Conservation (phyloP, 1,140 invertebrate species). For the Bombyx mori region DNA sequence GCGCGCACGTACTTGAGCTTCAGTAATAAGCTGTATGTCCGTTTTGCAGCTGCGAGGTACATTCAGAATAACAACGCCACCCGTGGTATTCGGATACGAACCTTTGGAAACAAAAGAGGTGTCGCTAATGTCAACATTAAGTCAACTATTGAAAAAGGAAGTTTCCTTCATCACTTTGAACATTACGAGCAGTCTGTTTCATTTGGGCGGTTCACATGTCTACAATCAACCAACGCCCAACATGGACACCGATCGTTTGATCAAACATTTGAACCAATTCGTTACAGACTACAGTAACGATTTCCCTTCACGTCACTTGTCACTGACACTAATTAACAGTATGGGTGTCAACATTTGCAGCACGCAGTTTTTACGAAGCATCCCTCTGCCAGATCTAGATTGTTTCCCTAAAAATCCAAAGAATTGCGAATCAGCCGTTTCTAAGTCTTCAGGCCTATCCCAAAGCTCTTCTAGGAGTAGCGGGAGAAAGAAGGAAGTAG, state of each 20-base stretch:
- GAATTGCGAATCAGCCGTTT: constrained; percentile 38
- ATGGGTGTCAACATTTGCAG: constrained; percentile 45
- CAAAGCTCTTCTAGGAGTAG: constrained; percentile 49
- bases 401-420: constrained; percentile 42
- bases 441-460: constrained; percentile 45
- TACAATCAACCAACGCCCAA: constrained; percentile 36
- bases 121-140: constrained; percentile 38
- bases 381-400: constrained; percentile 36
- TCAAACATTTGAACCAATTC: constrained; percentile 47
- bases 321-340: constrained; percentile 50
- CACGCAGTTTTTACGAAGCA: constrained; percentile 48
- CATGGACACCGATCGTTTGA: constrained; percentile 35
- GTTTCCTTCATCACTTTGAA: constrained; percentile 38
- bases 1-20: too few relatives aligned
- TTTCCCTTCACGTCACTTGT: constrained; percentile 48
- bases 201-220: constrained; percentile 39
- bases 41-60: constrained; percentile 43
- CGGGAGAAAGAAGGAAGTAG: constrained; percentile 19
- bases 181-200: constrained; percentile 39
- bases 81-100: constrained; percentile 53
- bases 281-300: constrained; percentile 46
- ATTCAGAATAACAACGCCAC: constrained; percentile 45
- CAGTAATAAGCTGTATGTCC: not conserved
- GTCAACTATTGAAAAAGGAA: constrained; percentile 40
- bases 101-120: constrained; percentile 25